Evolutionary conservation across 2,113 vertebrate species (phyloP), one percentile per base, ranked within the genome.

Genomic region (Mugil cephalus): DNA sequence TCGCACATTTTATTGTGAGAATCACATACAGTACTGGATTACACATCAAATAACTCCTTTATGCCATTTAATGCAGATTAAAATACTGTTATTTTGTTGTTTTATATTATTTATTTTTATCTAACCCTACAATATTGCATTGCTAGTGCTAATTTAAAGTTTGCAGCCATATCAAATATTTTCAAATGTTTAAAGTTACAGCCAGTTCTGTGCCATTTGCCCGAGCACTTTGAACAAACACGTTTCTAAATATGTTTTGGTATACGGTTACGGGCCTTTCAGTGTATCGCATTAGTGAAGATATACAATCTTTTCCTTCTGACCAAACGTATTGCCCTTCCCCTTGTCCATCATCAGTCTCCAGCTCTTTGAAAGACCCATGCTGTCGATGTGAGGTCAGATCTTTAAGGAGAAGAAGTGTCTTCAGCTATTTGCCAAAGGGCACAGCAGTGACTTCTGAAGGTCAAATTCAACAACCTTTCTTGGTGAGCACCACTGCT

Each of bases 321-420:
- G 55, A 64, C 36, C 64, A 65, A 84, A 86, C 50, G 65, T 60
- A 6, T 66, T 30, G 65, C n/a, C 40, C 13, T 54, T 87, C 69
- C 18, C 63, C 38, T 51, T 79, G 67, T 87, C 77, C 46, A 75
- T 69, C 63, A 81, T 77, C 59, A 35, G 54, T 12, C 11, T n/a
- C n/a, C 39, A 60, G 55, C 13, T 53, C 58, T 73, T 47, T 21
- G 77, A 46, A 58, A 59, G 34, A 58, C 35, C 39, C 48, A 76
- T 69, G 15, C 45, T 63, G 35, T 40, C 69, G 60, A 40, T 18
- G 40, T 82, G 77, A 91, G 66, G 66, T 89, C 82, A 87, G 68
- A 56, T 47, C 24, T 69, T 56, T 63, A 39, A 53, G 70, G 60
- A 4, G 38, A 39, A 21, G 7, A 18, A 12, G 38, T 43, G n/a